Evolutionary conservation across 2,113 vertebrate genomes (phyloP).

Genomic region (Cepphus grylle): DNA sequence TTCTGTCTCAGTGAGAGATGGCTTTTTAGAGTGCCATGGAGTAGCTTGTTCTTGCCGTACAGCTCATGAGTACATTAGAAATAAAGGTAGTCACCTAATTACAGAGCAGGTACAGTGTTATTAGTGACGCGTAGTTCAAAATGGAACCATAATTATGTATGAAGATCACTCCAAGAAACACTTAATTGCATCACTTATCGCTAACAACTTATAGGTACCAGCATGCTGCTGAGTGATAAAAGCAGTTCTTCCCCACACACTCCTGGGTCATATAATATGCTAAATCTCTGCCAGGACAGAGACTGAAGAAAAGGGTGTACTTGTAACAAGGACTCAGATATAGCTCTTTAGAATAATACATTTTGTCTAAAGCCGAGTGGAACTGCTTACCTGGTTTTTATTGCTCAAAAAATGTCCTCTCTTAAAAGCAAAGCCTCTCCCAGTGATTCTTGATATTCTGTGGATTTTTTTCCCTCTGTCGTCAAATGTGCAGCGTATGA

Average conservation of each 20-base stretch:
- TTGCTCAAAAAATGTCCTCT: neutral
- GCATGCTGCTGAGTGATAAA: conserved; percentile 35
- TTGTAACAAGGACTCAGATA: neutral
- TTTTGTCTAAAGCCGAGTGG: neutral
- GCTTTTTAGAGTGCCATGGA: neutral
- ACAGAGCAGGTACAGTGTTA: conserved; percentile 56
- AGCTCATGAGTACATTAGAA: neutral
- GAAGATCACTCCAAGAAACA: conserved; percentile 61
- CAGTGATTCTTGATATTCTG: neutral
- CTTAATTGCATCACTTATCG: conserved; percentile 62
- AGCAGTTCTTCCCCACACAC: neutral
- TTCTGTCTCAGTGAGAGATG: conserved; percentile 2
- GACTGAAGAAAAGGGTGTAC: neutral
- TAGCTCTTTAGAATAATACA: neutral
- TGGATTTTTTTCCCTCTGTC: neutral
- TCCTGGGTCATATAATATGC: neutral
- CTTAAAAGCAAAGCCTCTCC: neutral
- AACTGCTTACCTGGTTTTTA: neutral
- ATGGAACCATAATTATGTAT: conserved; percentile 54
- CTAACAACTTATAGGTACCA: conserved; percentile 31
- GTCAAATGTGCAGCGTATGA: neutral
- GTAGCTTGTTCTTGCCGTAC: conserved; percentile 14
- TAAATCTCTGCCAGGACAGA: neutral
- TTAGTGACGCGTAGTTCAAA: conserved; percentile 41
- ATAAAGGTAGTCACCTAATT: conserved; percentile 61